These are phyloP conservation scores for Parambassis ranga DNA, from an alignment of 2,797 vertebrate genomes.

Conservation along the genomic window DNA sequence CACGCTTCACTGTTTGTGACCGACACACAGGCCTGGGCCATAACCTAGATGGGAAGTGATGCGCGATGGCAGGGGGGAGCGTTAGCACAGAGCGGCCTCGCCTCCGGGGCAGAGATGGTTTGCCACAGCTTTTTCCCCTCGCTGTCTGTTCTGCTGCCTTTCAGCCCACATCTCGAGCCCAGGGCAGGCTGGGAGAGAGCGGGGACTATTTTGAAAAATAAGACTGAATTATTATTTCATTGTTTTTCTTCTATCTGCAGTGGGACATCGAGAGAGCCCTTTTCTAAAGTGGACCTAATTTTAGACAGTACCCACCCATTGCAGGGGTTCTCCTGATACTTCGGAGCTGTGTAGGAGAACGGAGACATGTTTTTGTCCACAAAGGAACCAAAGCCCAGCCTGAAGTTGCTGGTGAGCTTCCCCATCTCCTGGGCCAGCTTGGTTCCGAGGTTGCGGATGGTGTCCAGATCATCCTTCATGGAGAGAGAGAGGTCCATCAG, in stretches of 20 bases:
- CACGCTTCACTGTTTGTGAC: constrained; percentile 14
- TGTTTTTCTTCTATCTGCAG: not conserved
- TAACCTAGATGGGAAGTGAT: constrained; percentile 80
- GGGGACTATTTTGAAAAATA: constrained; percentile 2
- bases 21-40: constrained; percentile 3
- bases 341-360: constrained; percentile 92
- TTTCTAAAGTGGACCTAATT: not conserved
- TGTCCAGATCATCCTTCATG: constrained; percentile 97
- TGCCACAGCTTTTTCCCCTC: constrained; percentile 26
- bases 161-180: constrained; percentile 18
- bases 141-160: constrained; percentile 34
- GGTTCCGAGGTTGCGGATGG: constrained; percentile 92
- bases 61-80: constrained; percentile 49
- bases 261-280: not conserved
- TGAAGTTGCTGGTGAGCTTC: constrained; percentile 97
- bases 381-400: constrained; percentile 94
- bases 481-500: constrained; percentile 98
- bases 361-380: constrained; percentile 98
- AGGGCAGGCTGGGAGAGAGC: not conserved
- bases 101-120: constrained; percentile 58
- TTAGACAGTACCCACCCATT: constrained; percentile 85
- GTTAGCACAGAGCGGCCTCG: constrained; percentile 24
- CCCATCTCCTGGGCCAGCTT: constrained; percentile 95
- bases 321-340: constrained; percentile 95
- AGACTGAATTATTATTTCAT: constrained; percentile 7